phyloP scores from a whole-genome alignment of 2,113 vertebrate genomes.

The Psittacus erithacus region DNA sequence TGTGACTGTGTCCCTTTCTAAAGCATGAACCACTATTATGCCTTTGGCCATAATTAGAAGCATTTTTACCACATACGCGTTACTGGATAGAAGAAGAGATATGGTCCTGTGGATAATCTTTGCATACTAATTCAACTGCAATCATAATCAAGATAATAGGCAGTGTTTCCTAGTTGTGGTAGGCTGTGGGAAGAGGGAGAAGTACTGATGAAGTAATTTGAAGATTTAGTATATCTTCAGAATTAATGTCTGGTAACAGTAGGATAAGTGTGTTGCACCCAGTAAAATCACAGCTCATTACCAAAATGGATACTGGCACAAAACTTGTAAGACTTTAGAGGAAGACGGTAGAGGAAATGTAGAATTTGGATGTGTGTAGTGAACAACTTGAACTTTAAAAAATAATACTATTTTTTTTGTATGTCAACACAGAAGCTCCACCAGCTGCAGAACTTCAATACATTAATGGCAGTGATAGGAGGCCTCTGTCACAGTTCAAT shows the following conservation, averaged over 20 bases:
- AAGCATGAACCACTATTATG: neutral
- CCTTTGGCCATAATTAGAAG: neutral
- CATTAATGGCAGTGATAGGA: slow-evolving; percentile 95
- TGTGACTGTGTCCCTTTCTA: neutral
- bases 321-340: neutral
- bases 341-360: neutral
- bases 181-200: neutral
- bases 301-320: neutral
- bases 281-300: neutral
- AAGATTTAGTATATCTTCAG: neutral
- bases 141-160: neutral
- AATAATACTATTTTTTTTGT: neutral
- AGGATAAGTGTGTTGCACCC: neutral
- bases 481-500: slow-evolving; percentile 95
- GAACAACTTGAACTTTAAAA: neutral
- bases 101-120: neutral
- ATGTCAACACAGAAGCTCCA: slow-evolving; percentile 84
- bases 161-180: neutral
- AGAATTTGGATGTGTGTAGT: neutral
- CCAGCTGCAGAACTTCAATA: slow-evolving; percentile 94
- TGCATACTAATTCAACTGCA: neutral
- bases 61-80: neutral
- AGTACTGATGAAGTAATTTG: neutral
- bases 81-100: neutral
- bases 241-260: neutral